phyloP scores from a whole-genome alignment of 2,888 invertebrate species.

The Dastarcus helophoroides region DNA sequence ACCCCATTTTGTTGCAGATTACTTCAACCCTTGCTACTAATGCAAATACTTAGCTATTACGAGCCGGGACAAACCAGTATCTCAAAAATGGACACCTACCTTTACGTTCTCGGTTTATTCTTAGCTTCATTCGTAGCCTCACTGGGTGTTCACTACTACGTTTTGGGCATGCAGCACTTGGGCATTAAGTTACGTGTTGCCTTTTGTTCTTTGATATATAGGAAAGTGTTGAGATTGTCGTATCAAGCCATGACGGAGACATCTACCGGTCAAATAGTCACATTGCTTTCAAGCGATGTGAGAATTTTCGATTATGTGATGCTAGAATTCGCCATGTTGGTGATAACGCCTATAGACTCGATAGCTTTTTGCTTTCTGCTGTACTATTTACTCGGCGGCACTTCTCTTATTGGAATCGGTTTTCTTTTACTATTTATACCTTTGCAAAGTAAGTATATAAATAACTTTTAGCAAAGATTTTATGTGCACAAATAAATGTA shows the following conservation, averaged over 20 bases:
- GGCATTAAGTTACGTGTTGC: slow-evolving; percentile 78
- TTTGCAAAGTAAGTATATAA: slow-evolving; percentile 28
- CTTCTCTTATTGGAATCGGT: slow-evolving; percentile 40
- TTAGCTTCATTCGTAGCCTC: slow-evolving; percentile 48
- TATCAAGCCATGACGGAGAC: slow-evolving; percentile 74
- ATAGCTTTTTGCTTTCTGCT: slow-evolving; percentile 56
- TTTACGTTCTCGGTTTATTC: slow-evolving; percentile 21
- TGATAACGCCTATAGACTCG: slow-evolving; percentile 66
- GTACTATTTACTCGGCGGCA: slow-evolving; percentile 41
- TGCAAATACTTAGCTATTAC: slow-evolving; percentile 24
- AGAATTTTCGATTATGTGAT: slow-evolving; percentile 69
- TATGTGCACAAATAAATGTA: too few relatives aligned
- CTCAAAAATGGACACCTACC: slow-evolving; percentile 18
- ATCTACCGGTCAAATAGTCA: slow-evolving; percentile 45
- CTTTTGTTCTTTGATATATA: slow-evolving; percentile 69
- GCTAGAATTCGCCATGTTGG: slow-evolving; percentile 63
- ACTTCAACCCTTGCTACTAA: slow-evolving; percentile 23
- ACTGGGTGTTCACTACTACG: slow-evolving; percentile 60
- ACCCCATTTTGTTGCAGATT: too few relatives aligned
- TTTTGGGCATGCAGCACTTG: slow-evolving; percentile 72
- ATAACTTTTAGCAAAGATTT: too few relatives aligned
- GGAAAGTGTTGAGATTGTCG: slow-evolving; percentile 55
- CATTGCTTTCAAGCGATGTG: slow-evolving; percentile 66
- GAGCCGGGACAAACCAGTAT: slow-evolving; percentile 17
- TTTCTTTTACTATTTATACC: slow-evolving; percentile 37